Evolutionary conservation across 2,888 invertebrate genomes (phyloP).

Genomic region (Spatulosminthurus flaviceps): DNA sequence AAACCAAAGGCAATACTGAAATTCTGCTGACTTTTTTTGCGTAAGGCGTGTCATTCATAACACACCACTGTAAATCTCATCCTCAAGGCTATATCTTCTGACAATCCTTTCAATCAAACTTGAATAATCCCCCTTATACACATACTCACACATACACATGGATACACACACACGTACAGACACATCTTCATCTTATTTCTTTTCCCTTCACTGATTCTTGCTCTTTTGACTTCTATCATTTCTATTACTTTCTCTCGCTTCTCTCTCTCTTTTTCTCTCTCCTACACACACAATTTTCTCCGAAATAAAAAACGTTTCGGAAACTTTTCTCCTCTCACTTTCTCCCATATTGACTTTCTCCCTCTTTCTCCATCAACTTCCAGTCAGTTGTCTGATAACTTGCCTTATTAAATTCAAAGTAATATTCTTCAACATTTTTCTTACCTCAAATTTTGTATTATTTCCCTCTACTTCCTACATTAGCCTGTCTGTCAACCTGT

Average conservation of each 20-base stretch:
- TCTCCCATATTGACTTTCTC: no score
- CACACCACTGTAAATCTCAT: slow-evolving; percentile 32
- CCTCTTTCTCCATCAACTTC: no score
- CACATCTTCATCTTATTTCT: slow-evolving; percentile 34
- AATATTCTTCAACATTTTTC: neutral
- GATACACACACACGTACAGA: no score
- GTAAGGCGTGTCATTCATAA: neutral
- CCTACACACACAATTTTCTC: no score
- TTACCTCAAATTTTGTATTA: no score
- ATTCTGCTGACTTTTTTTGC: no score
- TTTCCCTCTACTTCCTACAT: no score
- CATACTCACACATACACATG: no score
- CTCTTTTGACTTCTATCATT: neutral
- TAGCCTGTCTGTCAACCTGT: neutral
- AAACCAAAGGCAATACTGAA: no score
- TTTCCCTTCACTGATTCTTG: slow-evolving; percentile 16
- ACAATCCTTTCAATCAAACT: slow-evolving; percentile 45
- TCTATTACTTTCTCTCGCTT: neutral
- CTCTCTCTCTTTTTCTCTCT: no score
- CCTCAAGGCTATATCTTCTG: slow-evolving; percentile 43
- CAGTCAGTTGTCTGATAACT: neutral
- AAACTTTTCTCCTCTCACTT: no score
- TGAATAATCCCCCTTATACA: slow-evolving; percentile 23
- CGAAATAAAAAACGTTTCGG: neutral
- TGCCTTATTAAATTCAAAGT: slow-evolving; percentile 28